Evolutionary conservation across 1,140 invertebrate species (phyloP), one percentile per base, ranked within the genome.

Genomic region (Rhizoglyphus robini): DNA sequence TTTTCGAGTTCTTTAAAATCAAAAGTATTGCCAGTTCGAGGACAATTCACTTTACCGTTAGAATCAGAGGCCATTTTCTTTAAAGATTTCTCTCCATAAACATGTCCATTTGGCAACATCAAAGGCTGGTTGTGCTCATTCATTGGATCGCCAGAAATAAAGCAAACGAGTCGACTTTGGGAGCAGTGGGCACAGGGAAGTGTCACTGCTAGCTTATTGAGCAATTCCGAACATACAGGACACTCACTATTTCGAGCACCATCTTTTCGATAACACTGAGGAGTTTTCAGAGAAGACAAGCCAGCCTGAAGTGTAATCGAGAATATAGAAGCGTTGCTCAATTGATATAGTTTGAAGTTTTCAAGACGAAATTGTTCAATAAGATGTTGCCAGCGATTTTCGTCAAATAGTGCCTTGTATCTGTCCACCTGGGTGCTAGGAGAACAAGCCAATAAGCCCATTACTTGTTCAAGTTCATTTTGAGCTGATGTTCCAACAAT

Each of bases 41-140:
- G 90, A 75, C 93, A 96, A 61, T 88, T 86, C 31, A 96, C 83
- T 71, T 85, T 84, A 18, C 90, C 90, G 70, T 86, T 83, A 74
- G 94, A 91, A 72, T 88, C 85, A 70, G 83, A 80, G 72, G 91
- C 88, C 86, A 95, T 93, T 74, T 88, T 83, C 70, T 85, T 81
- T 25, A 94, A 76, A 18, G 88, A 90, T 81, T 88, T 83, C 78
- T 90, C 88, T n/a, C 95, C 94, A 77, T 96, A 97, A 58, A 97
- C 90, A 77, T 92, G 88, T 63, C 94, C 94, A 80, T 98, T 98
- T 46, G 96, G 95, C 75, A 98, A 81, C 85, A 96, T 93, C 85
- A 98, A 89, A 0, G 96, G 95, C 69, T 88, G 88, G 78, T 99
- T 98, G 76, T 97, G 85, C 77, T 98, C 95, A 79, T 98, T 96